Conservation (phyloP, 2,888 invertebrate species). For the Leucophora obtusa region DNA sequence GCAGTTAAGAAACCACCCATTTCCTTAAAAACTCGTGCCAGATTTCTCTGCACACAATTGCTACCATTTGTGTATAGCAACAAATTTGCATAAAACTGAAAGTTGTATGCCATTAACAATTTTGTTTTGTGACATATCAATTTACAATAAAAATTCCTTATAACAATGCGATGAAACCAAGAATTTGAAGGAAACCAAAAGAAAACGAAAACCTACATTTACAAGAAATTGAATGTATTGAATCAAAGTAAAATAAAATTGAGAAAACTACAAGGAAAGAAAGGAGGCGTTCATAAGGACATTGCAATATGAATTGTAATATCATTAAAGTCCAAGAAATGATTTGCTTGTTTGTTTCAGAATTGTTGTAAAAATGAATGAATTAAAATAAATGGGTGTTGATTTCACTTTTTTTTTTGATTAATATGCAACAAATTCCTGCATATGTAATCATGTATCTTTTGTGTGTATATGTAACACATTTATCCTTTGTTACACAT, state of each 20-base stretch:
- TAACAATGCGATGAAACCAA: conserved; percentile 6
- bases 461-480: conserved; percentile 14
- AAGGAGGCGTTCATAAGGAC: conserved; percentile 53
- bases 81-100: conserved; percentile 53
- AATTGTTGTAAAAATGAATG: neutral
- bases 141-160: conserved; percentile 38
- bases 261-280: neutral
- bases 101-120: conserved; percentile 24
- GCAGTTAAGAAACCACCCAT: conserved; percentile 39
- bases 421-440: conserved; percentile 33
- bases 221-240: conserved; percentile 20
- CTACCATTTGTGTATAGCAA: conserved; percentile 43
- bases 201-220: conserved; percentile 34
- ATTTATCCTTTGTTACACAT: conserved; percentile 40
- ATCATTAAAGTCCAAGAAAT: conserved; percentile 34
- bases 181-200: conserved; percentile 34
- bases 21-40: conserved; percentile 61
- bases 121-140: conserved; percentile 44
- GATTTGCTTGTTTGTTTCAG: conserved; percentile 13
- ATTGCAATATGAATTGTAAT: conserved; percentile 45
- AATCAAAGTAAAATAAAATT: neutral
- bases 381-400: conserved; percentile 51
- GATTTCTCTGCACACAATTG: conserved; percentile 3
- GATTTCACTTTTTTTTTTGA: conserved; percentile 40
- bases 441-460: conserved; percentile 20